Evolutionary conservation across 2,888 invertebrate genomes (phyloP).

Genomic region (Malthinus flaveolus): DNA sequence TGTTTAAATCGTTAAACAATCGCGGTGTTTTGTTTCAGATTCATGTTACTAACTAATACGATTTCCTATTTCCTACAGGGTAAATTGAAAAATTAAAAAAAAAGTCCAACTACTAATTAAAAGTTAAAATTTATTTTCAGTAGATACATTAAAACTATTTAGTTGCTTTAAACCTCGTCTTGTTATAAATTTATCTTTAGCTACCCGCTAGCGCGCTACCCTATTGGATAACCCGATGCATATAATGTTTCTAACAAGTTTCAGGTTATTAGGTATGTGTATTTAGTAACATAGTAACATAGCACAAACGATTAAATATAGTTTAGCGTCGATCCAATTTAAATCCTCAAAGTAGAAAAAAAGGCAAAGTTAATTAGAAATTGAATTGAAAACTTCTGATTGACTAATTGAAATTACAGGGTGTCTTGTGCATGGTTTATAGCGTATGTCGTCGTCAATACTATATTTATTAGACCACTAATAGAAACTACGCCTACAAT

Average conservation of each 20-base stretch:
- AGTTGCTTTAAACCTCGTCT: slow-evolving; percentile 8
- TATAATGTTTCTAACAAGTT: slow-evolving; percentile 17
- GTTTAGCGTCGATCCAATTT: slow-evolving; percentile 3
- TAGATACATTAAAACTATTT: neutral
- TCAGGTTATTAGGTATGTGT: slow-evolving; percentile 14
- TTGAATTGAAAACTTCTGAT: slow-evolving; percentile 1
- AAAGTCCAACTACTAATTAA: neutral
- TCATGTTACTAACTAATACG: too few species aligned
- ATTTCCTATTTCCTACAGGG: neutral
- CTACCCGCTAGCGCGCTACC: slow-evolving; percentile 6
- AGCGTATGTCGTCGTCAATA: too few species aligned
- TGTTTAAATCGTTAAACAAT: too few species aligned
- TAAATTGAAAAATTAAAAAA: neutral
- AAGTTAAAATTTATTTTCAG: neutral
- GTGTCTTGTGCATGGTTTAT: too few species aligned
- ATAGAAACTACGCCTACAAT: too few species aligned
- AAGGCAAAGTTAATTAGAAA: slow-evolving; percentile 1
- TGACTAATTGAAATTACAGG: neutral
- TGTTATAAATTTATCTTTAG: slow-evolving; percentile 14
- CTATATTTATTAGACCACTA: too few species aligned
- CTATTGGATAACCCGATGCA: slow-evolving; percentile 9
- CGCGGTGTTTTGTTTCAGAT: too few species aligned
- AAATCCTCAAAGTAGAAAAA: slow-evolving; percentile 8
- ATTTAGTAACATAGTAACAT: slow-evolving; percentile 11
- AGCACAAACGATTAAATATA: slow-evolving; percentile 4